These are phyloP conservation scores for Heliangelus exortis DNA, from an alignment of 2,797 vertebrate genomes.

Conservation along the genomic window DNA sequence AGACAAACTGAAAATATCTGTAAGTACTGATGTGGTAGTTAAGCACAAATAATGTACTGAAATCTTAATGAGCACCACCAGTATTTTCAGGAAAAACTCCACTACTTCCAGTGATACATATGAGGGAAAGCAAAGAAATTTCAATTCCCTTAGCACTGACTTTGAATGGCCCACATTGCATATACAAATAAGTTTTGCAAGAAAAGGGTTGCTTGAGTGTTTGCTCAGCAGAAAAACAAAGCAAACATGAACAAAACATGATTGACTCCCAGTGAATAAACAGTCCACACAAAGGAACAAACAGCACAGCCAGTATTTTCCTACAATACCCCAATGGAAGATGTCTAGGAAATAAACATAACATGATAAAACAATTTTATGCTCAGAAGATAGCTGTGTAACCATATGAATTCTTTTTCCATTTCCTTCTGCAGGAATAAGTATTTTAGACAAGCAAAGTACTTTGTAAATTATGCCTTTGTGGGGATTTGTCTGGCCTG, in stretches of 20 bases:
- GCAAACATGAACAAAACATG: constrained; percentile 28
- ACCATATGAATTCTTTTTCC: constrained; percentile 61
- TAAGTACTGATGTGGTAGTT: neutral
- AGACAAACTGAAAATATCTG: constrained; percentile 20
- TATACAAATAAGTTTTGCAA: constrained; percentile 41
- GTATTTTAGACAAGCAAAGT: constrained; percentile 68
- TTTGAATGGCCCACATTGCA: neutral
- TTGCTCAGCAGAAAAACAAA: constrained; percentile 61
- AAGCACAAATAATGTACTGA: neutral
- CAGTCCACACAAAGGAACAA: constrained; percentile 32
- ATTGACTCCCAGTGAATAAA: constrained; percentile 48
- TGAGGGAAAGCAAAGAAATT: neutral
- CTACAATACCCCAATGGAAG: constrained; percentile 32
- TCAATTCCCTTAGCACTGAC: neutral
- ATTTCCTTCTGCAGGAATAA: constrained; percentile 55
- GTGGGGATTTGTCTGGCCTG: constrained; percentile 18
- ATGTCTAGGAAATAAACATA: constrained; percentile 65
- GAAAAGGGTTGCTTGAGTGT: neutral
- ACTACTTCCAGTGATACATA: neutral
- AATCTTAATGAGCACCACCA: neutral
- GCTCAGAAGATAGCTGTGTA: constrained; percentile 13
- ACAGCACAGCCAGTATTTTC: constrained; percentile 8
- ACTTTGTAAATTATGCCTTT: constrained; percentile 66
- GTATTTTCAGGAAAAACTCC: neutral
- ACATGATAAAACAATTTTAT: constrained; percentile 49